Evolutionary conservation across 2,113 vertebrate genomes (phyloP), one percentile per base, ranked within the genome.

Genomic region (Nesogale talazaci): DNA sequence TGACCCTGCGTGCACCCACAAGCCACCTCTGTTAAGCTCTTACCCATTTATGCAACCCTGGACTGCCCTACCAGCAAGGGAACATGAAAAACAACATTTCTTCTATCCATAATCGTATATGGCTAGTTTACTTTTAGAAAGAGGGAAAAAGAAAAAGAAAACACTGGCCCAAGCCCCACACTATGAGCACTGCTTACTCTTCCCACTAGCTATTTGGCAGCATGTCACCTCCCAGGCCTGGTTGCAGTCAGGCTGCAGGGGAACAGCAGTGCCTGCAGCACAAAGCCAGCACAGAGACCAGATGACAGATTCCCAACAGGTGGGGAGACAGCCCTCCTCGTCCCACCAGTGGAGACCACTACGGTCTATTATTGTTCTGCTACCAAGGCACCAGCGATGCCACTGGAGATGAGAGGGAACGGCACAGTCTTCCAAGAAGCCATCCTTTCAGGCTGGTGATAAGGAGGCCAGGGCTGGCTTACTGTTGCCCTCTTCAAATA

Each of bases 51-150:
- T 5, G 31, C 67, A 31, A 34, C 31, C 67, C 10, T 17, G 67
- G 31, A 9, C 14, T n/a, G 27, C 65, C 29, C 31, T 31, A 67
- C 14, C 11, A 67, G 14, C 2, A 29, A 67, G 63, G 9, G 27
- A 67, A 67, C 65, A n/a, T 67, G 12, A 31, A 67, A 67, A 61
- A 61, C 17, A 52, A 52, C 46, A 52, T 74, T 94, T 82, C 27
- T 10, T 86, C n/a, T 83, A 84, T 63, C 34, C 14, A 52, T 52
- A 52, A 92, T 84, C 38, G 80, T 6, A 52, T 75, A 80, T 75
- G 67, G 46, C 31, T 93, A 81, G 11, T 57, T n/a, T 46, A 59
- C 52, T 72, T 86, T 95, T 81, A 89, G 69, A n/a, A 82, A 42
- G 34, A 23, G 67, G 57, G 25, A 78, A 85, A 83, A 81, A 93